phyloP scores from a whole-genome alignment of 2,888 invertebrate species.

The Alviniconcha strummeri region DNA sequence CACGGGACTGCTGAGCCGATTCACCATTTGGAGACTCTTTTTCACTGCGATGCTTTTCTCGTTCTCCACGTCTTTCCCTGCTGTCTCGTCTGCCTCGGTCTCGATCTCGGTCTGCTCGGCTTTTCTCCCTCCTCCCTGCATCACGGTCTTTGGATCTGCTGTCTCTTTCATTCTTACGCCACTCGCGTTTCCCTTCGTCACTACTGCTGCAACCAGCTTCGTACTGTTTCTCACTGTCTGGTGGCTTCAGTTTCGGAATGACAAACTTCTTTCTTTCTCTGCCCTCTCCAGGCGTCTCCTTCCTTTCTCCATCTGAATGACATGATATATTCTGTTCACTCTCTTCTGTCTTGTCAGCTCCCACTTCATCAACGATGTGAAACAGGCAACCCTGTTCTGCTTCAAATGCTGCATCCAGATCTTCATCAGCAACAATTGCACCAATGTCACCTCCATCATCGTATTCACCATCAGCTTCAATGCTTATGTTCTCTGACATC shows the following conservation, averaged over 20 bases:
- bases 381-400: constrained; percentile 7
- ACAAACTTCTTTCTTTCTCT: constrained; percentile 1
- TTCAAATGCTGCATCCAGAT: constrained; percentile 24
- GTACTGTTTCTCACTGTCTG: constrained; percentile 15
- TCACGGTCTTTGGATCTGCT: background rate
- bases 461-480: constrained; percentile 29
- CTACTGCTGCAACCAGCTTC: constrained; percentile 18
- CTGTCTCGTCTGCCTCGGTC: background rate
- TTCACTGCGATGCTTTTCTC: background rate
- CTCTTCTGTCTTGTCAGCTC: background rate
- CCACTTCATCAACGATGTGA: constrained; percentile 7
- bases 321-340: too few relatives aligned
- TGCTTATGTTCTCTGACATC: background rate
- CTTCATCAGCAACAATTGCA: constrained; percentile 20
- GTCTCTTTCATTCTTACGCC: constrained; percentile 13
- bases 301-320: too few relatives aligned
- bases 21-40: background rate
- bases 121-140: background rate
- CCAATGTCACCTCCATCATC: background rate
- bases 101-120: background rate
- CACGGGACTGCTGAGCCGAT: background rate
- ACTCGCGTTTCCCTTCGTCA: constrained; percentile 26
- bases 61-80: background rate
- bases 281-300: background rate
- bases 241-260: background rate